Base-by-base conservation (phyloP, 2,797 vertebrate species). In the Thalassophryne amazonica region DNA sequence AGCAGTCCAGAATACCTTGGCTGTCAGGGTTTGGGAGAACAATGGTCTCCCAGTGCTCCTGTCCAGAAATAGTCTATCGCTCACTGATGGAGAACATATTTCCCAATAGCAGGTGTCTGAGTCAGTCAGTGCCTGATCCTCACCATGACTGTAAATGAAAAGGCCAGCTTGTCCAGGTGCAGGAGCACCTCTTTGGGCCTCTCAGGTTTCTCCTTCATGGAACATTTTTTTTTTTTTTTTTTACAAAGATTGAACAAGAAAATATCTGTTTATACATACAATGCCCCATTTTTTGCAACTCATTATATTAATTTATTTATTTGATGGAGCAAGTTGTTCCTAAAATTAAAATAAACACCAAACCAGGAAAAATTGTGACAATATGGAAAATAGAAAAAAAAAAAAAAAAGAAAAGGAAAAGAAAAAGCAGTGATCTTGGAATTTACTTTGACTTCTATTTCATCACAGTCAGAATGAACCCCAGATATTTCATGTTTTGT, bases 21-120 rank as follows among this genome's bases (percentile, higher is more conserved):
- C 87, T 74, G 78, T 88, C 83, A 78, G 84, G 67, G 73, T 73
- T 10, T 51, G 38, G 54, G 60, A 72, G 85, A 88, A 92, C 90
- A 92, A 92, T 90, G 84, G 75, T 32, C 58, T 71, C 87, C 89
- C 91, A 91, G 90, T 92, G 77, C 78, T 89, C 72, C 78, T 83
- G 79, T 79, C 79, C 78, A 85, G 81, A 83, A 80, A 84, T 84
- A 87, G 84, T 86, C 85, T 70, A 71, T 77, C 81, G 83, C 76
- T 88, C 84, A 86, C 81, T 90, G 89, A 90, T 86, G 88, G 89
- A 88, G 90, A 90, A 90, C 88, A 90, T 90, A 91, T 86, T 90
- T 79, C 70, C 78, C 87, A 89, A 89, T 86, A 89, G 83, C 85
- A 91, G 89, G 90, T 91, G 88, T 88, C 86, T 88, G 86, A 88